Conservation (phyloP, 2,888 invertebrate genomes). For the Escarpia spicata region DNA sequence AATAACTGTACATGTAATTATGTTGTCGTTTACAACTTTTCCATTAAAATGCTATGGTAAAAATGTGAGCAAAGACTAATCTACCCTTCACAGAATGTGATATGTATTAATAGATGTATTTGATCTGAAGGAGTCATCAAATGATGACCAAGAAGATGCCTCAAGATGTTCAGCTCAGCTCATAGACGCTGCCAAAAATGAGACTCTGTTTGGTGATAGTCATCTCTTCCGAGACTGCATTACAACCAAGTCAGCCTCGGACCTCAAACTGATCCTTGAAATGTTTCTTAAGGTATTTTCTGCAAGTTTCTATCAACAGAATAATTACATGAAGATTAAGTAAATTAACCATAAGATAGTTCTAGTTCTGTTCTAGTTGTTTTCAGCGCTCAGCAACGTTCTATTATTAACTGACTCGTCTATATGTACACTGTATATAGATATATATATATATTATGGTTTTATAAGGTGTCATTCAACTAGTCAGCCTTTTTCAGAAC, state of each 20-base stretch:
- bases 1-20: neutral
- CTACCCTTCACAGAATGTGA: neutral
- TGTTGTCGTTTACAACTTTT: neutral
- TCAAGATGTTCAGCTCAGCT: neutral
- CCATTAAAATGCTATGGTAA: neutral
- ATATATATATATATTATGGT: neutral
- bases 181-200: neutral
- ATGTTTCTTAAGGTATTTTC: neutral
- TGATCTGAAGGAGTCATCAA: neutral
- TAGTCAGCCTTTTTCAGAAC: too few species aligned
- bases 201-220: neutral
- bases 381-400: too few species aligned
- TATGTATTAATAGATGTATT: neutral
- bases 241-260: neutral
- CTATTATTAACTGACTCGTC: too few species aligned
- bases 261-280: neutral
- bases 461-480: neutral
- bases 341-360: too few species aligned
- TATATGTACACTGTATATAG: neutral
- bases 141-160: neutral
- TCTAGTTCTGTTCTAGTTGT: too few species aligned
- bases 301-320: neutral
- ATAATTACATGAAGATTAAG: neutral
- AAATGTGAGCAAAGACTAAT: neutral
- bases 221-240: neutral